Conservation (phyloP, 2,797 vertebrate species). For the Galaxias olidus region DNA sequence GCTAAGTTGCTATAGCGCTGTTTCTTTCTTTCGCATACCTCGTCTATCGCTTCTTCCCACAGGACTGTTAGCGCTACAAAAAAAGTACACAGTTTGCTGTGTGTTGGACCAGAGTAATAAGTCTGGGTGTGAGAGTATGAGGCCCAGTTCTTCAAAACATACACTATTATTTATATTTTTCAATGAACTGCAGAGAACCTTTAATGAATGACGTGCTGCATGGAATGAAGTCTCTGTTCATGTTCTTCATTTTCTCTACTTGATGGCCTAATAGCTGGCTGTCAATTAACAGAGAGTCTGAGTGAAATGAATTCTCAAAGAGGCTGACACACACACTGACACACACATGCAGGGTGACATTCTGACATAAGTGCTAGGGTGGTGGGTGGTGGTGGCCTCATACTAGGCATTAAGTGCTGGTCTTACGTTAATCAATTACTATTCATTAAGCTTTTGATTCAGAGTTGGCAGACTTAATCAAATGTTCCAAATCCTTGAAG, state of each 20-base stretch:
- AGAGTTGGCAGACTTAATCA: not conserved
- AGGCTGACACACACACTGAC: constrained; percentile 4
- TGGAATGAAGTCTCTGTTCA: constrained; percentile 75
- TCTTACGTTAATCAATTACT: constrained; percentile 75
- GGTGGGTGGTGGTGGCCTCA: constrained; percentile 67
- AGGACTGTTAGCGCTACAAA: too few species aligned
- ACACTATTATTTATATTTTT: too few species aligned
- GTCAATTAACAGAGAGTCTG: constrained; percentile 62
- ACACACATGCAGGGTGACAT: constrained; percentile 31
- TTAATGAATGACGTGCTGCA: constrained; percentile 14
- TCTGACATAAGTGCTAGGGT: constrained; percentile 37
- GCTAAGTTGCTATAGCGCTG: too few species aligned
- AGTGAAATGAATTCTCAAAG: constrained; percentile 42
- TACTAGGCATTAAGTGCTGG: constrained; percentile 59
- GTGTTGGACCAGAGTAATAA: too few species aligned
- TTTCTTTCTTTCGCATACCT: too few species aligned
- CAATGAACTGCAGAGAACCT: too few species aligned
- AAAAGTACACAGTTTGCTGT: too few species aligned
- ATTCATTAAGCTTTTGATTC: constrained; percentile 56
- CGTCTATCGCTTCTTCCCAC: too few species aligned
- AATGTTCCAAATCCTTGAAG: too few species aligned
- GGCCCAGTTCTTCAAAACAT: too few species aligned
- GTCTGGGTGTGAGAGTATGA: too few species aligned
- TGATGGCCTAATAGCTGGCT: constrained; percentile 81
- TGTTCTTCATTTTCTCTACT: constrained; percentile 60